Conservation (phyloP, 2,797 vertebrate genomes). For the Protonibea diacanthus region DNA sequence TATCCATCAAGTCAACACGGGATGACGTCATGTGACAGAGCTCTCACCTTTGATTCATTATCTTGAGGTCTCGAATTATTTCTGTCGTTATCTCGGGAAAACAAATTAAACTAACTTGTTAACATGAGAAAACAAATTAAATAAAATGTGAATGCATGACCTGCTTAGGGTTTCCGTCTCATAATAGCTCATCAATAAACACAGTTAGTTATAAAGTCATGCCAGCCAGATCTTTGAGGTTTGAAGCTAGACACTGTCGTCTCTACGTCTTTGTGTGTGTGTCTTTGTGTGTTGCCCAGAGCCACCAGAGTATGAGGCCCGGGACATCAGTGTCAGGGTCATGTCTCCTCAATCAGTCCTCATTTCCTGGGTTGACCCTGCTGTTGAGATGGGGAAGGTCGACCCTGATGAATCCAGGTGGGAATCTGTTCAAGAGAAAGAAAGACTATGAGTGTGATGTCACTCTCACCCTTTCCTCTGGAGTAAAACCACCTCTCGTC, state of each 20-base stretch:
- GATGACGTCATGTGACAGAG: too few relatives aligned
- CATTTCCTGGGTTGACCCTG: slow-evolving; percentile 94
- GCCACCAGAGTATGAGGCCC: slow-evolving; percentile 88
- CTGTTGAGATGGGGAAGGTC: slow-evolving; percentile 89
- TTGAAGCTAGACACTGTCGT: slow-evolving; percentile 22
- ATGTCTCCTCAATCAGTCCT: slow-evolving; percentile 96
- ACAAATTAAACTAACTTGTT: too few relatives aligned
- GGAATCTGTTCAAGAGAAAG: slow-evolving; percentile 23
- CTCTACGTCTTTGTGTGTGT: slow-evolving; percentile 38
- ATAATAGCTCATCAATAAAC: not conserved
- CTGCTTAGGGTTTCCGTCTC: not conserved
- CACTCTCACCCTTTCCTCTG: not conserved
- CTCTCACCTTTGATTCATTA: too few relatives aligned
- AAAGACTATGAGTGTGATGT: not conserved
- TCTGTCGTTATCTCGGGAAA: too few relatives aligned
- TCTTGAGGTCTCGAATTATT: too few relatives aligned
- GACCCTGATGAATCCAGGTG: slow-evolving; percentile 77
- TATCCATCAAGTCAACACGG: too few relatives aligned
- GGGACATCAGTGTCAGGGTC: slow-evolving; percentile 93
- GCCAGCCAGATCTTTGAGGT: not conserved
- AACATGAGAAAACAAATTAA: too few relatives aligned
- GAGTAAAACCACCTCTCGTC: slow-evolving; percentile 24
- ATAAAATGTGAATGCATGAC: too few relatives aligned
- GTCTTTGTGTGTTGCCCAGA: slow-evolving; percentile 82
- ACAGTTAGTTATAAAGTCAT: not conserved